Evolutionary conservation across 2,797 vertebrate genomes (phyloP), one percentile per base, ranked within the genome.

Genomic region (Anisognathus igniventris): DNA sequence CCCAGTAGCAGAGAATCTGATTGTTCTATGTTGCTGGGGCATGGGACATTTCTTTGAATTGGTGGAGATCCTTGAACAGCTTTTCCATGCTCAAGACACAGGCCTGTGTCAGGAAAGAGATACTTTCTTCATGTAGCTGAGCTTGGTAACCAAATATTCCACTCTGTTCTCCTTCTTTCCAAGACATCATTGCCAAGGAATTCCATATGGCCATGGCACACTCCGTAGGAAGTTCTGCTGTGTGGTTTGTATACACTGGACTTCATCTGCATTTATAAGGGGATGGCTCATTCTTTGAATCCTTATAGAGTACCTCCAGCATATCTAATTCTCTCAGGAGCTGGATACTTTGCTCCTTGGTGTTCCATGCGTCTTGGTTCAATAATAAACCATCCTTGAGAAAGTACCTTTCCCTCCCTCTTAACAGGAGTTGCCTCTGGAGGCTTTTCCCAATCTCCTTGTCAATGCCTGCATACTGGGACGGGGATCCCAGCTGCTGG

Each of bases 161-260:
- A 23, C 22, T 19, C 27, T 31, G 5, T 42, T 50, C 31, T 74
- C 31, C 17, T 56, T 48, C 60, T 73, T 74, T 73, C 37, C 37
- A 42, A 58, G 44, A 35, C 10, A 9, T 30, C 47, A 45, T 28
- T 60, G 8, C 33, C 72, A 60, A 76, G 40, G 40, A 75, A 19
- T 11, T 45, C 10, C 23, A 16, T 20, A 25, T 12, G 17, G 20
- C 8, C 28, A 4, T 39, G 33, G 28, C 4, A 7, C 10, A 11
- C 8, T 11, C 33, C 0, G 0, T 9, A 53, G 10, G 39, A 85
- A 12, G 18, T 60, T 76, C 47, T 1, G 5, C 10, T 10, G 2
- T 0, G 1, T 45, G 12, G 16, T 67, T 60, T 45, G 20, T 21
- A 23, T 17, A 37, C 13, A 9, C 62, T 24, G 10, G 16, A 24